Evolutionary conservation across 53 echinoderm and acorn worm species (phyloP).

Genomic region (Paracentrotus lividus): DNA sequence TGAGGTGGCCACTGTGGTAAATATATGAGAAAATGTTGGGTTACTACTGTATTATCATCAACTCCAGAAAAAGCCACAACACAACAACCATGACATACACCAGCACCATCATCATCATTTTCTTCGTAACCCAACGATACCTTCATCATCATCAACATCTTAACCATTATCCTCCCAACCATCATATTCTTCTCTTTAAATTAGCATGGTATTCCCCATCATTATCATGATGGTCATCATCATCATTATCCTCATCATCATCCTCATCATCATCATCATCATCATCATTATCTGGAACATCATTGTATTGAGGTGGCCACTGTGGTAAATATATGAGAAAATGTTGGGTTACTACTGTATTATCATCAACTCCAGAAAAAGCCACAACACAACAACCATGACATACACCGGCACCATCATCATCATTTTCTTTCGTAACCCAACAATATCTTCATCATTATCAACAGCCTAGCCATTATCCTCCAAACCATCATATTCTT

Average conservation of each 20-base stretch:
- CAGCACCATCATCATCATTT: neutral
- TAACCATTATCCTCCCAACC: too few relatives aligned
- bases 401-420: neutral
- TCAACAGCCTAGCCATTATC: neutral
- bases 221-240: too few relatives aligned
- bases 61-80: too few relatives aligned
- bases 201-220: too few relatives aligned
- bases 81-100: neutral
- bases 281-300: constrained; percentile 56
- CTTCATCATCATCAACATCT: neutral
- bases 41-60: neutral
- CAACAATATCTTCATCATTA: neutral
- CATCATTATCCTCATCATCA: too few relatives aligned
- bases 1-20: constrained; percentile 59
- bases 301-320: constrained; percentile 62
- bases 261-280: too few relatives aligned
- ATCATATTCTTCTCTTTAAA: too few relatives aligned
- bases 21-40: neutral
- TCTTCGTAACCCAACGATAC: too few relatives aligned
- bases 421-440: too few relatives aligned
- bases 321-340: neutral
- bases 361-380: neutral
- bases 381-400: too few relatives aligned
- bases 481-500: too few relatives aligned
- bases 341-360: neutral